Base-by-base conservation (phyloP, 2,888 invertebrate genomes). In the Eledona agricola region DNA sequence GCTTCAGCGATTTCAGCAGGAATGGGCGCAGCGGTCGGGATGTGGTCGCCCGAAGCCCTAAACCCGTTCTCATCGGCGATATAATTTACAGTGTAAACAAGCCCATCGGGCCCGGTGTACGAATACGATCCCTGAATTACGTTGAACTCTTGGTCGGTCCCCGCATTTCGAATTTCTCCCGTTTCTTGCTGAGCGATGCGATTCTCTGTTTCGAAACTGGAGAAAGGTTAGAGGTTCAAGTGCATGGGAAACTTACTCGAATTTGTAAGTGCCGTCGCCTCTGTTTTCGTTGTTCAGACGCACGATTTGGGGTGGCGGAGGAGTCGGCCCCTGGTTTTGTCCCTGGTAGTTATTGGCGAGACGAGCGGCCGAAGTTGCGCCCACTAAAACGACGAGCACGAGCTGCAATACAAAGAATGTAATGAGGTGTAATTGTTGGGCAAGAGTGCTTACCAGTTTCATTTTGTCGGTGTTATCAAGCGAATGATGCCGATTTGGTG, bases 11-110 rank as follows among this genome's bases (percentile, higher is more conserved):
- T 64, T 38, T 62, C 64, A 63, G 66, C 57, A 57, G 69, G 55
- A 55, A 68, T 50, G 32, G 60, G 56, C 10, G 66, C 62, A 12
- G 77, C 73, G 25, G 71, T 69, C 1, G 76, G 89, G 67, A 90
- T 81, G 73, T 90, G 89, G 66, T 89, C 90, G 23, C 90, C 90
- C 35, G 78, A 78, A 3, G 90, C 89, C 78, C 86, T 83, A 80
- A 84, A 85, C 66, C 84, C 89, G 72, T 88, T 85, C 75, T 89
- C 90, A 67, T 90, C 90, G 22, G 90, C 80, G 25, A 77, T 63
- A 67, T 81, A 82, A 9, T 73, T 75, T 46, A 81, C 66, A 10
- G 75, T 72, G 61, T 78, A 74, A n/a, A 72, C 68, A 13, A 72
- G 71, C 6, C 82, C 81, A 57, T 82, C 80, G 3, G 76, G 75